phyloP scores from a whole-genome alignment of 2,113 vertebrate genomes.

The Tonatia bakeri region DNA sequence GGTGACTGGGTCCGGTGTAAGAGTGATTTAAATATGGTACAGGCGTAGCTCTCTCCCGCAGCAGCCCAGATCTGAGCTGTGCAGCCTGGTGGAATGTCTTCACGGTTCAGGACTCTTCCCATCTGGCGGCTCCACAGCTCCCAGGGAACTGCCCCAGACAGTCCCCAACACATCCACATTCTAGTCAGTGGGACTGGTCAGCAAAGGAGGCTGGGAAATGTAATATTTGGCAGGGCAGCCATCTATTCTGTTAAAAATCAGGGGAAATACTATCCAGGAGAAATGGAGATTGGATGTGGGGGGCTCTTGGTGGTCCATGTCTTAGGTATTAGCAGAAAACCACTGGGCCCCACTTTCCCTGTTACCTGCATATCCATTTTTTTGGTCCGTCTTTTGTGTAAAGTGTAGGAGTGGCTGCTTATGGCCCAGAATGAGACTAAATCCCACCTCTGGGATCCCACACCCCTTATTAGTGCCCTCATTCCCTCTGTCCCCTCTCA shows the following conservation, averaged over 20 bases:
- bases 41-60: not conserved
- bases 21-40: too few species aligned
- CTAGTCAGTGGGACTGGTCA: not conserved
- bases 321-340: not conserved
- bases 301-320: not conserved
- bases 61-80: not conserved
- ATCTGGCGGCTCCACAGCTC: too few species aligned
- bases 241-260: not conserved
- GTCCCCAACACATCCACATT: not conserved
- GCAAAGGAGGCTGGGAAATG: not conserved
- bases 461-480: not conserved
- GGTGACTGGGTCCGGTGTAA: not conserved
- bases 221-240: not conserved
- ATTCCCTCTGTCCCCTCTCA: not conserved
- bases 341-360: not conserved
- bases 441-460: not conserved
- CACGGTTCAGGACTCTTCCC: not conserved
- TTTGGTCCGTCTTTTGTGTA: not conserved
- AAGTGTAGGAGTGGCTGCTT: not conserved
- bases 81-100: not conserved
- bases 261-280: not conserved
- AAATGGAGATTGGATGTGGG: not conserved
- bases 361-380: not conserved
- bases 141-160: not conserved
- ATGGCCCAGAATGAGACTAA: not conserved